Evolutionary conservation across 2,888 invertebrate species (phyloP).

Genomic region (Conistra vaccinii): DNA sequence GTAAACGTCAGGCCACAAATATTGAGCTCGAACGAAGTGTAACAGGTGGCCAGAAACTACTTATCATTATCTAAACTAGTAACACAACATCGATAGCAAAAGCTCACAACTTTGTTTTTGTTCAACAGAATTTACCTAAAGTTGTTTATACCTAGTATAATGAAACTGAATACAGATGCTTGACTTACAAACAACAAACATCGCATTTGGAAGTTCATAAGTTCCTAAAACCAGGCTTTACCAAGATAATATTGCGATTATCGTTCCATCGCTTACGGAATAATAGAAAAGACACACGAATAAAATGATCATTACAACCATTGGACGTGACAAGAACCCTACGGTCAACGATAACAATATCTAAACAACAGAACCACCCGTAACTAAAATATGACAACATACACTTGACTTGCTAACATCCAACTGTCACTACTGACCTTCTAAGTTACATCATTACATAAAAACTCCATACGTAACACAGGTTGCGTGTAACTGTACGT

Average conservation of each 20-base stretch:
- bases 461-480: slow-evolving; percentile 50
- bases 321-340: too few species aligned
- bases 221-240: background rate
- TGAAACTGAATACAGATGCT: background rate
- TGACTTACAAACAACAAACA: background rate
- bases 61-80: background rate
- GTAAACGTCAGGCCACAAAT: background rate
- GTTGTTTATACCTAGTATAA: background rate
- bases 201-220: background rate
- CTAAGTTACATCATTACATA: slow-evolving; percentile 47
- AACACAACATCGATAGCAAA: background rate
- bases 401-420: slow-evolving; percentile 37
- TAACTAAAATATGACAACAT: slow-evolving; percentile 37
- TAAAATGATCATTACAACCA: slow-evolving; percentile 9
- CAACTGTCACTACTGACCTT: slow-evolving; percentile 46
- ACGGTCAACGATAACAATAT: slow-evolving; percentile 28
- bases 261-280: background rate
- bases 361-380: slow-evolving; percentile 5
- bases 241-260: slow-evolving; percentile 3
- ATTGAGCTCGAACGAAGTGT: background rate
- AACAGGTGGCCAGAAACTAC: slow-evolving; percentile 27
- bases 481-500: slow-evolving; percentile 41
- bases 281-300: slow-evolving; percentile 4
- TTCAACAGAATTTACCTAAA: background rate
- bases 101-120: slow-evolving; percentile 27